Evolutionary conservation across 2,888 invertebrate genomes (phyloP).

Genomic region (Eupithecia exiguata): DNA sequence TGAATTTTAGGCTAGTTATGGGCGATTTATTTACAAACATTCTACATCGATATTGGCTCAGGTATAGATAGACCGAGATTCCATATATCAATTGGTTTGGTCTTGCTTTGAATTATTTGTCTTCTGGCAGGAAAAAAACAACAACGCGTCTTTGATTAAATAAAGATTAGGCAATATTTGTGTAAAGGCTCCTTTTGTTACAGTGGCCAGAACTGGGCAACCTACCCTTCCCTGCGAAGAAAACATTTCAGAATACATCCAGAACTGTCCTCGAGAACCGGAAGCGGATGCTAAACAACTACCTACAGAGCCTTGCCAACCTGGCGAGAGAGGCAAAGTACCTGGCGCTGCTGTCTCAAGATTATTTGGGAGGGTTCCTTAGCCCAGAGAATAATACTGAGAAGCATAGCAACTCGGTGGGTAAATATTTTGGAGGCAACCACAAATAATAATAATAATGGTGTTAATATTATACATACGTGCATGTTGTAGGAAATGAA

Average conservation of each 20-base stretch:
- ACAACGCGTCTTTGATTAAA: no score
- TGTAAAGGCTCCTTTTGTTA: slow-evolving; percentile 36
- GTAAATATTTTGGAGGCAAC: slow-evolving; percentile 25
- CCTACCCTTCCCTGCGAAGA: slow-evolving; percentile 94
- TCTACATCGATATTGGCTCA: no score
- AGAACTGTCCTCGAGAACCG: slow-evolving; percentile 92
- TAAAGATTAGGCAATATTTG: no score
- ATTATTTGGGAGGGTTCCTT: slow-evolving; percentile 77
- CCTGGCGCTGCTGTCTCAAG: slow-evolving; percentile 67
- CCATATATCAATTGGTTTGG: no score
- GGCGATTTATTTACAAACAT: no score
- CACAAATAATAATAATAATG: no score
- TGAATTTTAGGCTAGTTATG: no score
- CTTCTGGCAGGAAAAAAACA: no score
- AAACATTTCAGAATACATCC: slow-evolving; percentile 96
- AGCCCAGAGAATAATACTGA: slow-evolving; percentile 76
- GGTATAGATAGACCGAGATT: no score
- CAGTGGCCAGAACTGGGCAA: slow-evolving; percentile 91
- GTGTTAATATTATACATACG: no score
- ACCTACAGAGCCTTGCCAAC: slow-evolving; percentile 86
- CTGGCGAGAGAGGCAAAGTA: slow-evolving; percentile 72
- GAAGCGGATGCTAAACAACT: slow-evolving; percentile 91
- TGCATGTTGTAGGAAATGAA: no score
- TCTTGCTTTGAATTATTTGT: no score
- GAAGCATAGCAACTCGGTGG: slow-evolving; percentile 73